phyloP scores from a whole-genome alignment of 2,113 vertebrate genomes.

The Thunnus thynnus region DNA sequence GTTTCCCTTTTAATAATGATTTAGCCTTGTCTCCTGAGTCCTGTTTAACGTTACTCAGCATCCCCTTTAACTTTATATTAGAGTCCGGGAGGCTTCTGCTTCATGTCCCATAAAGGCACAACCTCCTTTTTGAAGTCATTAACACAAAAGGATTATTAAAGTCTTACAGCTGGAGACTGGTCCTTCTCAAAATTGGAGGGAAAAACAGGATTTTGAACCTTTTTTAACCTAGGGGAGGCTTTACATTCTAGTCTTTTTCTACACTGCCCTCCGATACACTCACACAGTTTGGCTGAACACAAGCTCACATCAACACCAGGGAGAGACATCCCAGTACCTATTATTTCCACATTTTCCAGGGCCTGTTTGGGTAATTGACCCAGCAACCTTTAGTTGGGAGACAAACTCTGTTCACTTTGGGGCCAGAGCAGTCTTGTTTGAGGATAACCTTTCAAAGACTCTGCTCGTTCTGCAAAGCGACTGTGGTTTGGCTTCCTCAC shows the following conservation, averaged over 20 bases:
- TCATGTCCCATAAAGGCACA: conserved; percentile 42
- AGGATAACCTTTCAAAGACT: conserved; percentile 40
- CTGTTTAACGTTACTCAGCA: conserved; percentile 55
- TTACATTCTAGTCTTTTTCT: not conserved
- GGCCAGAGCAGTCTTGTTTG: conserved; percentile 30
- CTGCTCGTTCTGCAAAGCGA: conserved; percentile 25
- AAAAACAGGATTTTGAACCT: conserved; percentile 7
- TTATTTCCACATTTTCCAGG: conserved; percentile 24
- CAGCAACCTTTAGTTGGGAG: not conserved
- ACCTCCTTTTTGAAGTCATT: conserved; percentile 52
- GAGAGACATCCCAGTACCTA: not conserved
- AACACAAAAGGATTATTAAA: conserved; percentile 34
- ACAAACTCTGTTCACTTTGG: conserved; percentile 12
- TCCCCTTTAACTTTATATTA: conserved; percentile 25
- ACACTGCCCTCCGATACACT: not conserved
- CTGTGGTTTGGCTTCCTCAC: conserved; percentile 61
- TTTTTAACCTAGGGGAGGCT: conserved; percentile 3
- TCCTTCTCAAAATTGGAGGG: conserved; percentile 12
- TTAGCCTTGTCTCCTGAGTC: conserved; percentile 40
- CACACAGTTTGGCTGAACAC: not conserved
- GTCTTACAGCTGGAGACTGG: conserved; percentile 2
- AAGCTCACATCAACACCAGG: not conserved
- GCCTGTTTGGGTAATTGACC: conserved; percentile 23
- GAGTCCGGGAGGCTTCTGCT: conserved; percentile 27
- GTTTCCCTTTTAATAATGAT: conserved; percentile 50